A percentile compares a stretch with the other conserved stretches of the same genome.
Evolutionary conservation across 2,113 vertebrate genomes (phyloP).

Genomic region (Origma solitaria): DNA sequence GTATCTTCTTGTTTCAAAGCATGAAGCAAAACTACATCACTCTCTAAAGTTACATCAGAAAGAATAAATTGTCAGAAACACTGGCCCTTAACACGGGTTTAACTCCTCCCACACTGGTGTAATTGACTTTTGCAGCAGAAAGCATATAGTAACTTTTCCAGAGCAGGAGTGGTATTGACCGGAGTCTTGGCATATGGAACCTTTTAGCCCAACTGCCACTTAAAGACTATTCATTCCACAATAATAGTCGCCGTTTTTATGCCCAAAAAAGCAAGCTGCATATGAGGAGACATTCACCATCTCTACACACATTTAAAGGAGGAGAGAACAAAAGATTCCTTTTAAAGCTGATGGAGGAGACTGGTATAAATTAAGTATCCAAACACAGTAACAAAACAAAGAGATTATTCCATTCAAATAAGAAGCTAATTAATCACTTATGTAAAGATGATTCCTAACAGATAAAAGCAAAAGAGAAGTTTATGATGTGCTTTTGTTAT

Average conservation of each 20-base stretch:
- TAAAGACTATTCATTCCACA: neutral
- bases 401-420: neutral
- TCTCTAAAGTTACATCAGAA: neutral
- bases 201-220: neutral
- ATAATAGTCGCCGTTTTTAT: neutral
- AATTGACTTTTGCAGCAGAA: neutral
- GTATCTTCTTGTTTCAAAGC: neutral
- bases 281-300: neutral
- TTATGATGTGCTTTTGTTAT: neutral
- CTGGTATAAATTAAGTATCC: neutral
- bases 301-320: neutral
- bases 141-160: neutral
- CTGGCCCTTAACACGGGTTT: neutral
- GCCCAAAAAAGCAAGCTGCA: neutral
- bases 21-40: neutral
- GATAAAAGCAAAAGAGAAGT: neutral
- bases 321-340: neutral
- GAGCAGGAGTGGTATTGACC: neutral
- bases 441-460: neutral
- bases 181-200: neutral
- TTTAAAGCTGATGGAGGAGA: neutral
- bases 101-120: neutral
- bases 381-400: neutral
- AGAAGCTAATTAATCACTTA: slow-evolving; percentile 13
- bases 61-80: neutral